Evolutionary conservation across 2,797 vertebrate species (phyloP), one percentile per base, ranked within the genome.

Genomic region (Tragopan temminckii): DNA sequence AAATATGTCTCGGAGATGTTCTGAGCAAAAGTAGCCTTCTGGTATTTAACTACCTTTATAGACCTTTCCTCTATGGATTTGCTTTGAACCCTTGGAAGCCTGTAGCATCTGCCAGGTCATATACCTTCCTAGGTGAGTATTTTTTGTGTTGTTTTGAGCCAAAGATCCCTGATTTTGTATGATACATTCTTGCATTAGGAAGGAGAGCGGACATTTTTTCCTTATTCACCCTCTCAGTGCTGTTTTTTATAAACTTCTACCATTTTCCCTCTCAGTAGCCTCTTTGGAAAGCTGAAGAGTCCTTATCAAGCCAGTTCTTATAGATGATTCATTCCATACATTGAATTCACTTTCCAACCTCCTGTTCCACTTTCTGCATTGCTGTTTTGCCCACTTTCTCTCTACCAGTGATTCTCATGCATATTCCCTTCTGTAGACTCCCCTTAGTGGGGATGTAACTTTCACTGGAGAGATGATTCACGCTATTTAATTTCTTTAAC

Each of bases 401-500:
- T 16, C 53, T 8, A 2, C 27, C 40, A 38, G 27, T 72, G 72
- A 48, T 85, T 13, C 23, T 90, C 72, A 50, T n/a, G 25, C 24
- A n/a, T 21, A 13, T 57, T 87, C 33, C 23, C 38, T 72, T 62
- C 43, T 38, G 31, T 55, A 52, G 38, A 40, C 19, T 78, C 42
- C 50, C 6, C 64, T 57, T 53, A 76, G 27, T 48, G 77, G 35
- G 64, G 23, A 62, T 21, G 42, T 13, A 63, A 25, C 69, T 92
- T 72, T 66, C 76, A 62, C 5, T 88, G 61, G 46, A 74, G 76
- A 35, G 69, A 74, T 95, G 91, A 90, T 82, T 94, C 91, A 88
- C 68, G 11, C 19, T 4, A 45, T 25, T 5, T 45, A 43, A 88
- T 88, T 90, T 58, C 83, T 88, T 85, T 77, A 62, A 93, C 79